phyloP scores from a whole-genome alignment of 2,797 vertebrate genomes.

The Hapalemur alaotrensis region DNA sequence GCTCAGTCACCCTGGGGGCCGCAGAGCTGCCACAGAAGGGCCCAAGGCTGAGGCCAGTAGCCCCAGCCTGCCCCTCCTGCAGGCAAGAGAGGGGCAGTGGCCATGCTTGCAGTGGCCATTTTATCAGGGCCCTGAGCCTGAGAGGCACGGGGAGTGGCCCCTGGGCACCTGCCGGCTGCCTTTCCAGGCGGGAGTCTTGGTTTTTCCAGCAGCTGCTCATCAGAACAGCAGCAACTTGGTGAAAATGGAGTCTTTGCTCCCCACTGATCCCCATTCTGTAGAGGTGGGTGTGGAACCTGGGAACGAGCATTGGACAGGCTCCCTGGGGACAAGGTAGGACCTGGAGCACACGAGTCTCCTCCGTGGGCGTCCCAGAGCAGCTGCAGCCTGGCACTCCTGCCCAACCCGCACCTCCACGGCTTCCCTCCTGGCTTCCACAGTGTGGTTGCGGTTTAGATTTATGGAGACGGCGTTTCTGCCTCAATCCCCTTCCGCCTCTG shows the following conservation, averaged over 20 bases:
- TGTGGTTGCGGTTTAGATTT: neutral
- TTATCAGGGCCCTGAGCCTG: neutral
- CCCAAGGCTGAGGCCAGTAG: neutral
- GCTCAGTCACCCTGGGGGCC: neutral
- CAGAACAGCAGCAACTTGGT: neutral
- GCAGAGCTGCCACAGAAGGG: neutral
- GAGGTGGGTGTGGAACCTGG: neutral
- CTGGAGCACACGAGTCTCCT: neutral
- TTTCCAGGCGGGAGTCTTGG: neutral
- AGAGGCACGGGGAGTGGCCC: neutral
- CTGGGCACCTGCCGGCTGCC: neutral
- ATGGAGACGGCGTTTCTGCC: neutral
- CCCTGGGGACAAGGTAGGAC: neutral
- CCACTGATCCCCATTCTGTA: no score
- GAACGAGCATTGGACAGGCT: neutral
- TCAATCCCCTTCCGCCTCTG: neutral
- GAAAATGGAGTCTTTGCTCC: neutral
- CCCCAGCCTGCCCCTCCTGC: fast-evolving
- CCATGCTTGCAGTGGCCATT: neutral
- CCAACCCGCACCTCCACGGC: neutral
- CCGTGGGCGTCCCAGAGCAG: neutral
- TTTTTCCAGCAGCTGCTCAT: neutral
- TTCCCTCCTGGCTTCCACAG: neutral
- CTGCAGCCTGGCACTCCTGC: neutral
- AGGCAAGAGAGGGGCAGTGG: neutral